Evolutionary conservation across 2,888 invertebrate genomes (phyloP).

Genomic region (Chromoteleia sp.): DNA sequence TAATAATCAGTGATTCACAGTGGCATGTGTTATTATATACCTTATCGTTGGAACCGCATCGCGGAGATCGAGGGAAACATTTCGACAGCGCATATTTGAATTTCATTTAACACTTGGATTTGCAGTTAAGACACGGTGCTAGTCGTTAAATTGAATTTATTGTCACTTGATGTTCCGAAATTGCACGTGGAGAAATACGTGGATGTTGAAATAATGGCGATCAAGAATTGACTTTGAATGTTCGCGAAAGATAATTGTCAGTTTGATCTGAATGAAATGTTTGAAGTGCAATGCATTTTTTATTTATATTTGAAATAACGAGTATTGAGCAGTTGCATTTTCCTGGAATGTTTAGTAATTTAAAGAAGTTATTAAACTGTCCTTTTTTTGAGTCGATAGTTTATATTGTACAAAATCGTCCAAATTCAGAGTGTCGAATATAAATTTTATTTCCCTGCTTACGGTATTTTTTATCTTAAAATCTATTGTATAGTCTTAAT

Average conservation of each 20-base stretch:
- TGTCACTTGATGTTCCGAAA: constrained; percentile 26
- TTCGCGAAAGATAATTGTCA: not conserved
- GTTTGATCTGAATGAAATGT: not conserved
- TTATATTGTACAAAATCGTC: no score
- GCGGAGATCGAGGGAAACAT: constrained; percentile 33
- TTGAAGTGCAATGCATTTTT: not conserved
- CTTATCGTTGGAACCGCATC: constrained; percentile 23
- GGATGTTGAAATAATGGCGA: not conserved
- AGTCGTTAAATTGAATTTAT: constrained; percentile 29
- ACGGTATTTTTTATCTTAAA: no score
- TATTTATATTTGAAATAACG: no score
- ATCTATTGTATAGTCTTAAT: no score
- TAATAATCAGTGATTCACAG: constrained; percentile 48
- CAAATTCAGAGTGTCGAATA: no score
- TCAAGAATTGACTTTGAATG: constrained; percentile 2
- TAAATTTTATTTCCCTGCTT: no score
- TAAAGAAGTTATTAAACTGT: no score
- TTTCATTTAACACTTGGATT: constrained; percentile 57
- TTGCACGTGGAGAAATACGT: constrained; percentile 12
- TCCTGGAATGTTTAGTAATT: no score
- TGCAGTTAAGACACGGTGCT: constrained; percentile 30
- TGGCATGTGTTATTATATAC: constrained; percentile 25
- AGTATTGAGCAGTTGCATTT: no score
- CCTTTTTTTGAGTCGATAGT: no score
- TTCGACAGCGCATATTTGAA: constrained; percentile 60